Base-by-base conservation (phyloP, 2,797 vertebrate genomes). In the Sebastes paucispinis region DNA sequence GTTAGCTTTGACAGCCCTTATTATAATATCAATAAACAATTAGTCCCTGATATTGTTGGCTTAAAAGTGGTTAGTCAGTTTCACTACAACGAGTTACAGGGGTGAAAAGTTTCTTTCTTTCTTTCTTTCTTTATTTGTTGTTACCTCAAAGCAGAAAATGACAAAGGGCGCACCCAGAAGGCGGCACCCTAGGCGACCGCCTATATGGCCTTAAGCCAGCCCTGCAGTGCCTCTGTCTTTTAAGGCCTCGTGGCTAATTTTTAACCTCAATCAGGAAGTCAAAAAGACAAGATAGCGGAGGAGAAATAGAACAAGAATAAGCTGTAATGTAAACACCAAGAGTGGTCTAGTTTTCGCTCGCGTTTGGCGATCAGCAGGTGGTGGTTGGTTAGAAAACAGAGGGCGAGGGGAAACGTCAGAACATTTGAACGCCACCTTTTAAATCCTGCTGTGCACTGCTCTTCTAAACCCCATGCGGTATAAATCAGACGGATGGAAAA, bases 401-500 rank as follows among this genome's bases (percentile, higher is more conserved):
- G 39, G 10, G 24, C 0, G n/a, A 1, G 1, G 50, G 54, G 22
- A 24, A n/a, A 18, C 16, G 75, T 70, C 50, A 82, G 75, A 70
- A 77, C 47, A 72, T 75, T 39, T 59, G 10, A 73, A 70, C 6
- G 1, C 57, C 16, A 63, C 27, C 39, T 47, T 74, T 75, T 84
- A 52, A 80, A 73, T 64, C 55, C n/a, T 22, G 65, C 18, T 10
- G 4, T 72, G 82, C 32, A 60, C 70, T 20, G 69, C 29, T 77
- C 81, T 57, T 79, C 69, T 7, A 64, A 81, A 75, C 13, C 43
- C 54, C 36, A 54, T 57, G 69, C 1, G 3, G 62, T 20, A 31
- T 54, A 76, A 86, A 84, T 87, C 47, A 71, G 71, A 81, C 8
- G 47, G 29, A 81, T 69, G 66, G 73, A 32, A 68, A 86, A 81